Conservation (phyloP, 2,888 invertebrate species). For the Ganaspis brasiliensis region DNA sequence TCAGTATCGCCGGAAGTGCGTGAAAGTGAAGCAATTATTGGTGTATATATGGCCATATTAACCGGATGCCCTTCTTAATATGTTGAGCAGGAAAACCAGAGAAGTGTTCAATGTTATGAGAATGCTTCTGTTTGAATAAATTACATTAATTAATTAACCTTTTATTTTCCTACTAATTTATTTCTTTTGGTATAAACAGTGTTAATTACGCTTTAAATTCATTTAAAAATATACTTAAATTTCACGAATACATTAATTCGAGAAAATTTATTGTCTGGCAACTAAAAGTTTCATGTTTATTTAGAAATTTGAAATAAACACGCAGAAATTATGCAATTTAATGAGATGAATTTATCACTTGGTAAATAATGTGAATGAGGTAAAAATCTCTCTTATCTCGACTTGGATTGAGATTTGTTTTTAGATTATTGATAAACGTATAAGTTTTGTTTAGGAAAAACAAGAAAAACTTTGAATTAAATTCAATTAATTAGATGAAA, state of each 20-base stretch:
- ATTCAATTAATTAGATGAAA: no score
- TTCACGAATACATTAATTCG: neutral
- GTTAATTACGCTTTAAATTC: neutral
- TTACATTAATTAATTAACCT: neutral
- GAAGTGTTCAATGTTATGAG: slow-evolving; percentile 3
- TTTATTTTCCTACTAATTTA: neutral
- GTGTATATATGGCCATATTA: slow-evolving; percentile 40
- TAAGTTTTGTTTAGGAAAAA: no score
- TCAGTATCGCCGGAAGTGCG: slow-evolving; percentile 68
- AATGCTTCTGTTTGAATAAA: neutral
- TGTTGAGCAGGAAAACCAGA: slow-evolving; percentile 46
- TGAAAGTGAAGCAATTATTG: slow-evolving; percentile 55
- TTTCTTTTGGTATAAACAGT: neutral
- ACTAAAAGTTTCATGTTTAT: no score
- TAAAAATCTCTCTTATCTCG: no score
- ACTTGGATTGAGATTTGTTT: no score
- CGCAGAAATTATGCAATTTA: neutral
- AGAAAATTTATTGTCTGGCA: neutral
- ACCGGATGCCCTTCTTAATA: slow-evolving; percentile 63
- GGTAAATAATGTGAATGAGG: no score
- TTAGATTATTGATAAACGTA: no score
- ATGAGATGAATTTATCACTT: neutral
- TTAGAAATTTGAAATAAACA: no score
- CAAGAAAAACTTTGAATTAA: no score
- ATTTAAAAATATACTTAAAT: neutral